Conservation (phyloP, 2,888 invertebrate species). For the Perizoma affinitatum region DNA sequence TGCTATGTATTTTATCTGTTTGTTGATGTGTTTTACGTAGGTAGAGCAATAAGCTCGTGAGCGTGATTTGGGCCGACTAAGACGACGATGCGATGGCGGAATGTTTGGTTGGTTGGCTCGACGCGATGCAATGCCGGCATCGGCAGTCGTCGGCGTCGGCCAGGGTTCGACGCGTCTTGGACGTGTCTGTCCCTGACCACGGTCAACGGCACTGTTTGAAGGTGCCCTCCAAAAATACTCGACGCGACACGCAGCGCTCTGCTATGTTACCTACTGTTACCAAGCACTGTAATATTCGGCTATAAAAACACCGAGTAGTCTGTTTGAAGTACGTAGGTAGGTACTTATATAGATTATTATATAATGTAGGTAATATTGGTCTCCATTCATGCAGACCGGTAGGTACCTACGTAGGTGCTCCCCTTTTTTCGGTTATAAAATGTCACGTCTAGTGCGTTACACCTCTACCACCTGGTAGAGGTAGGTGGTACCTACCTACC, state of each 20-base stretch:
- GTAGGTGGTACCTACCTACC: slow-evolving; percentile 3
- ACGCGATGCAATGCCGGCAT: too few relatives aligned
- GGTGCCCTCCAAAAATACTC: slow-evolving; percentile 67
- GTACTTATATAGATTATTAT: too few relatives aligned
- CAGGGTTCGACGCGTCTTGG: too few relatives aligned
- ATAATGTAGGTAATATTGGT: too few relatives aligned
- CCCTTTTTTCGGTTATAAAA: too few relatives aligned
- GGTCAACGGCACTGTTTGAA: slow-evolving; percentile 79
- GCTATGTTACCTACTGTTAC: slow-evolving; percentile 9
- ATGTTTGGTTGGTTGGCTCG: slow-evolving; percentile 37
- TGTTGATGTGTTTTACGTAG: not conserved
- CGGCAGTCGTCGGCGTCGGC: slow-evolving; percentile 32
- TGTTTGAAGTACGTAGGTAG: too few relatives aligned
- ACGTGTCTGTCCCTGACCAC: slow-evolving; percentile 72
- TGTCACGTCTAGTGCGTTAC: too few relatives aligned
- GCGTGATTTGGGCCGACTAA: slow-evolving; percentile 47
- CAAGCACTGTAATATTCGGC: slow-evolving; percentile 2
- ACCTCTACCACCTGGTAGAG: not conserved
- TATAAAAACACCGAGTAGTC: too few relatives aligned
- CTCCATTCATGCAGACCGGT: too few relatives aligned
- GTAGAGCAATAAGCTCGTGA: slow-evolving; percentile 38
- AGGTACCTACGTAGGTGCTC: too few relatives aligned
- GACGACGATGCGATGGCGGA: slow-evolving; percentile 29
- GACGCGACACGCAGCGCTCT: slow-evolving; percentile 14
- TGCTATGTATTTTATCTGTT: not conserved